Percentiles rank a stretch among this genome's conserved stretches.
Conservation (phyloP, 2,797 vertebrate species). For the Pitangus sulphuratus region DNA sequence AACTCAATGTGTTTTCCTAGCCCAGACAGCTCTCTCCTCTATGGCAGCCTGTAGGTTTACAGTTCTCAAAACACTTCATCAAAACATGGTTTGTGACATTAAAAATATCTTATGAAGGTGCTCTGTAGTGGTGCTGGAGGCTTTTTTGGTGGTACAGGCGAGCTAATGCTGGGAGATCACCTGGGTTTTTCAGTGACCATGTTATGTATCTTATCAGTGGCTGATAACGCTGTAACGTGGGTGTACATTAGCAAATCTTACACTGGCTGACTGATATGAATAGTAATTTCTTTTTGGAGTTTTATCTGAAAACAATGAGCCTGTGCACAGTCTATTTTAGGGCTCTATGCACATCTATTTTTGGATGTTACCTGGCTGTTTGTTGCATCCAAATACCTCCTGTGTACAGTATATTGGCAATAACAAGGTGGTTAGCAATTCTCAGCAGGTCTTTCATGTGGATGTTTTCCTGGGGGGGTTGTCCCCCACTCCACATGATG, state of each 20-base stretch:
- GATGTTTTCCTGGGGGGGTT: background rate
- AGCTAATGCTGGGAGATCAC: background rate
- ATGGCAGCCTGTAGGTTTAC: background rate
- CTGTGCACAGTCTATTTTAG: background rate
- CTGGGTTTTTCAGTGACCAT: background rate
- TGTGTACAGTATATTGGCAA: background rate
- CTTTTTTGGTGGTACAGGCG: background rate
- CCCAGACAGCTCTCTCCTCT: background rate
- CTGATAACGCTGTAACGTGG: background rate
- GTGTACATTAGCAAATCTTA: background rate
- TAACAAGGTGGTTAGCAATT: background rate
- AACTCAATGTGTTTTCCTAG: background rate
- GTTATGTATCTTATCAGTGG: background rate
- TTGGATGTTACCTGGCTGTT: background rate
- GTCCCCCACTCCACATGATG: accelerated
- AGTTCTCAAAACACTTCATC: background rate
- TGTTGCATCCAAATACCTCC: background rate
- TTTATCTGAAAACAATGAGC: background rate
- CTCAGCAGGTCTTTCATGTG: background rate
- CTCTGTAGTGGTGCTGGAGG: background rate
- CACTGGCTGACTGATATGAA: background rate
- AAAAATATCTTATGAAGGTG: background rate
- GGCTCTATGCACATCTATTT: background rate
- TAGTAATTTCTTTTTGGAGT: background rate
- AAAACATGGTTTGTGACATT: background rate